These are phyloP conservation scores for Odocoileus virginianus DNA, from an alignment of 2,113 vertebrate species.

Conservation along the genomic window DNA sequence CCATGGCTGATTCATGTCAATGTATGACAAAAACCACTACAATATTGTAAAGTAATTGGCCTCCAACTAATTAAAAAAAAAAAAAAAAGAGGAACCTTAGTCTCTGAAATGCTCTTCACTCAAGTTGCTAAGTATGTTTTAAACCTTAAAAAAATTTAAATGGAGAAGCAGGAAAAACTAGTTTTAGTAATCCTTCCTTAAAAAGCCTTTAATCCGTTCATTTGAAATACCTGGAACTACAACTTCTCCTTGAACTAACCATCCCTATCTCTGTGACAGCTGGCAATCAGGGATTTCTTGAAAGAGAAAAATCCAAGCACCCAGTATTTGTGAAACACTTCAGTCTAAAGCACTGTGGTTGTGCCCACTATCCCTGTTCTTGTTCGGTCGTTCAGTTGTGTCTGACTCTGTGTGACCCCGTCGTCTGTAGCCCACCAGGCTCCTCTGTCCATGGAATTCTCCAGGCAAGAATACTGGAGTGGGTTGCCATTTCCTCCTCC, in stretches of 20 bases:
- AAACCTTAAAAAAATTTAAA: constrained; percentile 27
- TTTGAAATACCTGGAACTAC: constrained; percentile 25
- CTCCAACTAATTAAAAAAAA: too few species aligned
- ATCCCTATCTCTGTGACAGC: neutral
- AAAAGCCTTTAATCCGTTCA: constrained; percentile 35
- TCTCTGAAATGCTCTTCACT: constrained; percentile 35
- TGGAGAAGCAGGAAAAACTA: constrained; percentile 57
- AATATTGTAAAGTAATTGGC: too few species aligned
- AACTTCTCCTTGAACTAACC: neutral
- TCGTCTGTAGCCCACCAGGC: neutral
- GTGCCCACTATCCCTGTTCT: neutral
- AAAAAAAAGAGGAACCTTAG: neutral
- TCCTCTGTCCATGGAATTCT: neutral
- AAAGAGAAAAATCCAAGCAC: neutral
- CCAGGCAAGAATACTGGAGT: neutral
- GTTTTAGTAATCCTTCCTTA: constrained; percentile 57
- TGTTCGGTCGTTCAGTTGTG: neutral
- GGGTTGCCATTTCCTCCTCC: neutral
- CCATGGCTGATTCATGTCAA: too few species aligned
- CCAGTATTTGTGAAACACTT: neutral
- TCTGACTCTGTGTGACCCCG: neutral
- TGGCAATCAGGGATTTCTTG: constrained; percentile 3
- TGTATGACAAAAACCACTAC: too few species aligned
- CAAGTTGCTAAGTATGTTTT: constrained; percentile 36
- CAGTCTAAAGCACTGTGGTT: neutral